Base-by-base conservation (phyloP, 2,113 vertebrate genomes). In the Takifugu bimaculatus region DNA sequence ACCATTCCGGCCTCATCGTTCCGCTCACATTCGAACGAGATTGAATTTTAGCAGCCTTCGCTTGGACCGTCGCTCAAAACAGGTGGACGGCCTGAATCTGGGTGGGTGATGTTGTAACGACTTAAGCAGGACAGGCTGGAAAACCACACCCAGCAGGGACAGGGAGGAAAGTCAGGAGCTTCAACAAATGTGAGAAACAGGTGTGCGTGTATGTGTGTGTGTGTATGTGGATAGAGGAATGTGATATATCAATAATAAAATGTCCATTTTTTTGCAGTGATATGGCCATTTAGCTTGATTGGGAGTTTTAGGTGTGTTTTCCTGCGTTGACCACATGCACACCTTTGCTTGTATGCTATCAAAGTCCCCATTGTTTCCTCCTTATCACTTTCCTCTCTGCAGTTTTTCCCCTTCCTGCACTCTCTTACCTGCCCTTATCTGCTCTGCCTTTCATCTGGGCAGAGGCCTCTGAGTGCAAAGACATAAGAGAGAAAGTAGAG, bases 351-450 rank as follows among this genome's bases (percentile, higher is more conserved):
- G 2, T 55, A 57, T 49, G 64, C 73, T 60, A 67, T 86, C 80
- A 88, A 88, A 80, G 84, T 56, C 65, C 50, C 58, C 78, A 77
- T 85, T 88, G 86, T 88, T 68, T 15, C 64, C 54, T 47, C 44
- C 75, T 83, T 84, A 87, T 84, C 80, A 80, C 70, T 73, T 81
- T 70, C 75, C 75, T 75, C 63, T 54, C 64, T 71, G 72, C 77
- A 67, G 78, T 79, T 81, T 72, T 71, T 74, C 62, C 68, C 72
- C 75, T 84, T 84, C 83, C 83, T 82, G 83, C 64, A 43, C 78
- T 82, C 80, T 65, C 74, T 72, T 88, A 88, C 86, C 86, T 88
- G 80, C 51, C 67, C 78, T 83, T 85, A 88, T 88, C 86, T 84
- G 25, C 59, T 32, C 47, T 63, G 35, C 28, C 68, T 88, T 88